Evolutionary conservation across 2,113 vertebrate genomes (phyloP), one percentile per base, ranked within the genome.

Genomic region (Myotis lucifugus): DNA sequence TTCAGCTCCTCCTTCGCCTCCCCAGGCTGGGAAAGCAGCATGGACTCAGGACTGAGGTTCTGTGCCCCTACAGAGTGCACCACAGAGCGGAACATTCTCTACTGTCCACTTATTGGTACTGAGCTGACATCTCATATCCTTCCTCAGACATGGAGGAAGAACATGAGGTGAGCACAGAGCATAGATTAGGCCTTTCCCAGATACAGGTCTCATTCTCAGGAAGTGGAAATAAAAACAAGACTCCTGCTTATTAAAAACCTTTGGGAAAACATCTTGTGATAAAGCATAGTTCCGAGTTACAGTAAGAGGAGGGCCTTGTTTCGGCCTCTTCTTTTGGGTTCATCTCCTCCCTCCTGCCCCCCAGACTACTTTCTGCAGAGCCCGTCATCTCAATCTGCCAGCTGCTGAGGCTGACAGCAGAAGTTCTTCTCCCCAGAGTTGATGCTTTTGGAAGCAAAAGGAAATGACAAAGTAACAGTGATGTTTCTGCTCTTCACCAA

Each of bases 371-470:
- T 21, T n/a, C 5, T 0, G 1, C 2, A 4, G 56, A 74, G 21
- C 6, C 0, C 5, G 13, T 3, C 48, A n/a, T 69, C 34, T 74
- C n/a, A 32, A 46, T 27, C 67, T 19, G 18, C 23, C 81, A 6
- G 40, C 27, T 70, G 50, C 6, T 6, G 8, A 56, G 64, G 34
- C 0, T 81, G 70, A 59, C 0, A 1, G 66, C 87, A 85, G 52
- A 85, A 66, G n/a, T 59, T 61, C n/a, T 96, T 86, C 61, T 84
- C 85, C 74, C 79, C 81, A 40, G 17, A 84, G 11, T 18, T 42
- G 48, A 23, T 23, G 27, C 19, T 78, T 96, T 96, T 15, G 18
- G 46, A 69, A 92, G 50, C n/a, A 70, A 59, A 94, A 94, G n/a
- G 70, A 87, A 91, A 90, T 34, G 29, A 89, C 7, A 64, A 78